phyloP scores from a whole-genome alignment of 2,113 vertebrate genomes.

The Gopherus evgoodei region DNA sequence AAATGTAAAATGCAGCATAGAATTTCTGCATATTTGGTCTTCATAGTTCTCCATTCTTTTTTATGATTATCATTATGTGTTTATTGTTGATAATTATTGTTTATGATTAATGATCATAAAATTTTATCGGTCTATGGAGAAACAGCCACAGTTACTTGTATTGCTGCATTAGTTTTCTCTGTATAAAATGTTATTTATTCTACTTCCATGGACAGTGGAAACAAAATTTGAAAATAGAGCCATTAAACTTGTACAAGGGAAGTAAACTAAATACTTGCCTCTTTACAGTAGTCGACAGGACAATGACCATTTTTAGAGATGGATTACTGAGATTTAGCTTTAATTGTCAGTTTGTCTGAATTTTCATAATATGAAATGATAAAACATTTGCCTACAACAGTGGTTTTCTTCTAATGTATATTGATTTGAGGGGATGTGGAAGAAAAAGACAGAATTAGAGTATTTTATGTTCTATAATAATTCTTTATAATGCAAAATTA shows the following conservation, averaged over 20 bases:
- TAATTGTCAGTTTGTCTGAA: background rate
- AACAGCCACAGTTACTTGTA: background rate
- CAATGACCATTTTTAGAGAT: background rate
- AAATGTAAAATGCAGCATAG: background rate
- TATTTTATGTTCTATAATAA: background rate
- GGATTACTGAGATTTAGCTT: background rate
- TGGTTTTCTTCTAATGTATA: background rate
- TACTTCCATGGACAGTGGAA: background rate
- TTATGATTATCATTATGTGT: conserved; percentile 32
- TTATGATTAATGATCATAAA: conserved; percentile 39
- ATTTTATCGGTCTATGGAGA: conserved; percentile 7
- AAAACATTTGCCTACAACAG: background rate
- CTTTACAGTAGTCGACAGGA: background rate
- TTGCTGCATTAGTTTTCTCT: background rate
- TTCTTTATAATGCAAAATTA: background rate
- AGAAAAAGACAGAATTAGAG: background rate
- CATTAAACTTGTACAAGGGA: background rate
- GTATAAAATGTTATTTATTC: background rate
- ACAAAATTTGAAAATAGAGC: conserved; percentile 11
- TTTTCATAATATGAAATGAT: background rate
- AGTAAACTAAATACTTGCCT: background rate
- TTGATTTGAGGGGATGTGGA: background rate
- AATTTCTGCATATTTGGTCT: background rate
- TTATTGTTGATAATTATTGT: conserved; percentile 49
- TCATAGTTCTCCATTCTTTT: conserved; percentile 25